Base-by-base conservation (phyloP, 2,888 invertebrate species). In the Plemyria rubiginata region DNA sequence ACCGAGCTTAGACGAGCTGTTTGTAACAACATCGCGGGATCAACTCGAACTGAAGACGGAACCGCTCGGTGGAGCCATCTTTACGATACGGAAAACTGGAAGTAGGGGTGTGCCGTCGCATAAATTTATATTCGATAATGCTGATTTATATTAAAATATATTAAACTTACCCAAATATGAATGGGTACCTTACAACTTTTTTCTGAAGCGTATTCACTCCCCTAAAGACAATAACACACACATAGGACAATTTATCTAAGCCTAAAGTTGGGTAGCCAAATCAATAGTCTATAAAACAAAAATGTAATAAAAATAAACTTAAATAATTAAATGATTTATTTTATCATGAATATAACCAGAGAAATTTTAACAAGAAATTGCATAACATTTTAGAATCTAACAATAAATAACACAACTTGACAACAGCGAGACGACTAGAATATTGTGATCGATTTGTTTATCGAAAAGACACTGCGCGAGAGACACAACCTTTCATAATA, bases 1-100 rank as follows among this genome's bases (percentile, higher is more conserved):
- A 0, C 90, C 93, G 0, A 82, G 93, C 60, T 81, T 94, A 22
- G 94, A 95, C 71, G 94, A 94, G 67, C 80, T 96, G 45, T 96
- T 94, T 73, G 94, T 96, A 3, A 96, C 96, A 0, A 93, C 94
- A 0, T 76, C 81, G 1, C 76, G 73, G 4, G 78, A 80, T 60
- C 56, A 55, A 1, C 32, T 63, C 0, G 76, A 78, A 6, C 45
- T 50, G 0, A 41, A 62, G 4, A n/a, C 52, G 0, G 86, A 89
- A 50, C 84, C 86, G 12, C 76, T 86, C 0, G 84, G 79, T 0
- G 90, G 90, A 52, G 87, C 88, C 38, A 75, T 90, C 28, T 90
- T 89, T 70, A 88, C 85, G 1, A 82, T 90, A 13, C 71, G 85
- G 12, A 74, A 76, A 57, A 88, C 89, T 0, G 87, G 89, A 16